Evolutionary conservation across 2,888 invertebrate genomes (phyloP).

Genomic region (Microchrysa polita): DNA sequence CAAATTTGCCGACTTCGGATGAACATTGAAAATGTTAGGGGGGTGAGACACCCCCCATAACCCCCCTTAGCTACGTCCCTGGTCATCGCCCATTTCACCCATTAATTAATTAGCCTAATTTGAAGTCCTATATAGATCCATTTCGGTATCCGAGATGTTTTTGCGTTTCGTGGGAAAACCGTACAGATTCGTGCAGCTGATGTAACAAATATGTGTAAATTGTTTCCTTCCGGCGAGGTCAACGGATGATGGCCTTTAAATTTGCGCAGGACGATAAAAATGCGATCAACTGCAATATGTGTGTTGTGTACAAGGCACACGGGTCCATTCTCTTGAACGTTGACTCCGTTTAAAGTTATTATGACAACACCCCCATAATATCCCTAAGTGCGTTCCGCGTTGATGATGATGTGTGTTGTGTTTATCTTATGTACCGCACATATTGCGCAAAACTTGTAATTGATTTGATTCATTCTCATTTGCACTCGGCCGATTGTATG

Average conservation of each 20-base stretch:
- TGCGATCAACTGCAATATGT: too few species aligned
- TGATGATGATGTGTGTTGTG: background rate
- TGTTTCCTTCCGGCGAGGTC: conserved; percentile 31
- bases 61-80: too few species aligned
- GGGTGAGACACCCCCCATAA: too few species aligned
- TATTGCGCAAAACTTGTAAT: conserved; percentile 35
- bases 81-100: too few species aligned
- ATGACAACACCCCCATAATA: background rate
- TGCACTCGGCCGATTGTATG: background rate
- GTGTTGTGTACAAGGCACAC: background rate
- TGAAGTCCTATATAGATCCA: too few species aligned
- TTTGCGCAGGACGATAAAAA: background rate
- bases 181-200: too few species aligned
- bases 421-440: conserved; percentile 3
- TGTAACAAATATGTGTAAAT: conserved; percentile 20
- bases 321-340: background rate
- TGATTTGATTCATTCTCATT: conserved; percentile 39
- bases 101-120: too few species aligned
- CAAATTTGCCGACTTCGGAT: too few species aligned
- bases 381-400: conserved; percentile 1
- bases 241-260: background rate
- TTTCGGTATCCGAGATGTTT: too few species aligned
- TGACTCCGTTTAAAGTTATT: too few species aligned
- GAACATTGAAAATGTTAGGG: too few species aligned
- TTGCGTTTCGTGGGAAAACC: too few species aligned